phyloP scores from a whole-genome alignment of 2,797 vertebrate species.

The Chanos chanos region DNA sequence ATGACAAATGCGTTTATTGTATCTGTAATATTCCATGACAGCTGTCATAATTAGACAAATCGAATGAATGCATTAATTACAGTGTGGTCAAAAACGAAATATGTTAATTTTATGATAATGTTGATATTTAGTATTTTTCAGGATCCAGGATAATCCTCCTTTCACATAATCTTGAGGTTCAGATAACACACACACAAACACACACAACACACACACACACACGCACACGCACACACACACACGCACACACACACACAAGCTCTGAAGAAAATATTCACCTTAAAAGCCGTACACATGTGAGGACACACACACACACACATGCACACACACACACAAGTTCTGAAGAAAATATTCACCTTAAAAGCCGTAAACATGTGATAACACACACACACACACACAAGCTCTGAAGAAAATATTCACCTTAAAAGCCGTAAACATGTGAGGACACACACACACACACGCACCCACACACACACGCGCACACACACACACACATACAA shows the following conservation, averaged over 20 bases:
- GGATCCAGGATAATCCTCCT: too few relatives aligned
- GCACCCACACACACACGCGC: neutral
- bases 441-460: neutral
- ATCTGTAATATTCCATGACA: too few relatives aligned
- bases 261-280: neutral
- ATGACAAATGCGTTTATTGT: too few relatives aligned
- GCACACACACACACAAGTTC: slow-evolving; percentile 2
- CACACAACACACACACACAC: too few relatives aligned
- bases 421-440: neutral
- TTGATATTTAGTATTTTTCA: too few relatives aligned
- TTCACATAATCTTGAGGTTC: too few relatives aligned
- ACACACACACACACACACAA: neutral
- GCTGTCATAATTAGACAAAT: too few relatives aligned
- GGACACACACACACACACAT: neutral
- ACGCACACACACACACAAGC: neutral
- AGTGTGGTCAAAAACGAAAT: too few relatives aligned
- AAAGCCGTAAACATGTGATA: neutral
- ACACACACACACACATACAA: slow-evolving; percentile 5
- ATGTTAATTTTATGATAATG: too few relatives aligned
- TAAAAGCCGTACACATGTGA: neutral
- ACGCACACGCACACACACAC: neutral
- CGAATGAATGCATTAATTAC: too few relatives aligned
- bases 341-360: neutral
- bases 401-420: neutral
- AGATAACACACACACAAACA: too few relatives aligned